Percentiles rank a stretch among this genome's conserved stretches.
These are phyloP conservation scores for Coptodon bakossiorum DNA, from an alignment of 2,113 vertebrate species.

Conservation along the genomic window DNA sequence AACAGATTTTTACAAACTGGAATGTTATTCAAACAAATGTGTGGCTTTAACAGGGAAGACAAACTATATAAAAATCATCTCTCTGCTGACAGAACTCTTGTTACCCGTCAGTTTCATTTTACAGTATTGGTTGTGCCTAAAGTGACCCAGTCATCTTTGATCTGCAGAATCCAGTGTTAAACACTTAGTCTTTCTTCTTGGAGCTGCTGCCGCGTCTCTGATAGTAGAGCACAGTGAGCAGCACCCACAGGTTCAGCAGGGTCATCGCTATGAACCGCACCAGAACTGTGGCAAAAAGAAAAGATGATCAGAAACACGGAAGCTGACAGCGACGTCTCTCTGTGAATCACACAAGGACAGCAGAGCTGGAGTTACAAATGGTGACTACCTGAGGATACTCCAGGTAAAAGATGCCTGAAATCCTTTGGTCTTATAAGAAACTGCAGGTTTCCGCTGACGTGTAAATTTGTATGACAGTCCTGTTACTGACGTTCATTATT, in stretches of 20 bases:
- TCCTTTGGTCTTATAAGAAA: fast-evolving
- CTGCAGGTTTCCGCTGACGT: fast-evolving
- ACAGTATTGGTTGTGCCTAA: background rate
- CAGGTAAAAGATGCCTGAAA: background rate
- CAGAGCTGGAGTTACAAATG: background rate
- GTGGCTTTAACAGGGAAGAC: background rate
- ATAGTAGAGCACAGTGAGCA: slow-evolving; percentile 80
- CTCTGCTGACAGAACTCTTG: background rate
- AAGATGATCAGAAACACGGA: background rate
- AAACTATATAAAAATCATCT: background rate
- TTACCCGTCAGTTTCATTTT: background rate
- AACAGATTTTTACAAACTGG: background rate
- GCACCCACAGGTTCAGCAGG: slow-evolving; percentile 86
- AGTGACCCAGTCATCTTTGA: background rate
- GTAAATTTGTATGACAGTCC: background rate
- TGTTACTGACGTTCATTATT: background rate
- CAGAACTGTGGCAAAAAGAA: slow-evolving; percentile 74
- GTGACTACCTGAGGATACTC: fast-evolving
- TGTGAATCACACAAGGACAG: background rate
- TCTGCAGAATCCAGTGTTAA: background rate
- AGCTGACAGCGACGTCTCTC: background rate
- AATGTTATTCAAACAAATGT: slow-evolving; percentile 8
- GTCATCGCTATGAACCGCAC: slow-evolving; percentile 80
- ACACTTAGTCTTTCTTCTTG: slow-evolving; percentile 67
- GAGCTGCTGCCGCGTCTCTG: slow-evolving; percentile 60